Conservation (phyloP, 2,113 vertebrate species). For the Stegastes partitus region DNA sequence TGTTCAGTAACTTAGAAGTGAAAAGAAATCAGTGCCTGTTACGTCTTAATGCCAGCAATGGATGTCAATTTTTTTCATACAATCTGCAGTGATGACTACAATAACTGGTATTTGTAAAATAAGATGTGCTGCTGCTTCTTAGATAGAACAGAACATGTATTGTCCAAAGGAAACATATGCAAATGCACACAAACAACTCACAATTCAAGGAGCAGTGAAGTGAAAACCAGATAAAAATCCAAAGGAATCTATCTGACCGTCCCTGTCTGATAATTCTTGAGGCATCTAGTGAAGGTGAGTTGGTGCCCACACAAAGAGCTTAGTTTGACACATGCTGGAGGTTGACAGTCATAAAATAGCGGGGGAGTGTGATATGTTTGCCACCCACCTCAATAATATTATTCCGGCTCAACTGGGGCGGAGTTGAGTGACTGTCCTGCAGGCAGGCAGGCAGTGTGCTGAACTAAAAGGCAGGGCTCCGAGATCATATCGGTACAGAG, state of each 20-base stretch:
- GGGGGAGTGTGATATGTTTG: slow-evolving; percentile 30
- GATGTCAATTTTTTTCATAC: no score
- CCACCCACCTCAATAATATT: slow-evolving; percentile 47
- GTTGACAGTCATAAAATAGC: slow-evolving; percentile 40
- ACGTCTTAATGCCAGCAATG: no score
- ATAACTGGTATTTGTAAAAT: background rate
- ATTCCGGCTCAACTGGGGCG: slow-evolving; percentile 34
- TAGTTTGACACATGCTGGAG: slow-evolving; percentile 49
- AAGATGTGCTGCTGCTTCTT: no score
- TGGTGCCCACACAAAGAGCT: slow-evolving; percentile 25
- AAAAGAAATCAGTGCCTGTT: no score
- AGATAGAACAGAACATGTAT: no score
- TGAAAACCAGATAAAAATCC: background rate
- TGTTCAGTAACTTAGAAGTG: no score
- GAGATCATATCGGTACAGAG: slow-evolving; percentile 47
- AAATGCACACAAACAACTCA: background rate
- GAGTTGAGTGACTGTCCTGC: slow-evolving; percentile 35
- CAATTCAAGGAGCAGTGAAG: background rate
- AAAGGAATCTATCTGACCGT: background rate
- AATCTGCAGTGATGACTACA: no score
- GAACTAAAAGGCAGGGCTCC: slow-evolving; percentile 40
- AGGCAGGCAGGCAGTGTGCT: slow-evolving; percentile 27
- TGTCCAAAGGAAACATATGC: background rate
- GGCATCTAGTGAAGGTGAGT: background rate
- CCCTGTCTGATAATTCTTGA: background rate